A percentile compares a stretch with the other conserved stretches of the same genome.
Evolutionary conservation across 2,888 invertebrate species (phyloP).

Genomic region (Eristalis tenax): DNA sequence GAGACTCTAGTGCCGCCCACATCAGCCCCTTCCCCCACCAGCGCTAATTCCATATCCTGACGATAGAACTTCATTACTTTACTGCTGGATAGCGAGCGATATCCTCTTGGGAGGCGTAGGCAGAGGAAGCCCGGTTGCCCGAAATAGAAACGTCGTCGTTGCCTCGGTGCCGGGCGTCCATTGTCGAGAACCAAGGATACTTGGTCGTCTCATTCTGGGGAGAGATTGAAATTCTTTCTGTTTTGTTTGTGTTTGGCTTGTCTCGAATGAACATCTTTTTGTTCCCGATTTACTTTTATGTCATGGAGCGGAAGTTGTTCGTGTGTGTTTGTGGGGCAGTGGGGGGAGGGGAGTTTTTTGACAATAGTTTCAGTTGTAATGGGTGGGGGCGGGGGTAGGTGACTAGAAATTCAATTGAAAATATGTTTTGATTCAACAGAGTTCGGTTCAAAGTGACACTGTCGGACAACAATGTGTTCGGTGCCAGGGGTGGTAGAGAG

Average conservation of each 20-base stretch:
- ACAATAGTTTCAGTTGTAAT: neutral
- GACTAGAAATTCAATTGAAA: neutral
- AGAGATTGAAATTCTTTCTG: neutral
- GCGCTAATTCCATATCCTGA: neutral
- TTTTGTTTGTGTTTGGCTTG: neutral
- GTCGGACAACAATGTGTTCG: neutral
- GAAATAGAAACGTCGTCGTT: neutral
- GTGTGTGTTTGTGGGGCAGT: neutral
- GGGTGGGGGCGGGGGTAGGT: neutral
- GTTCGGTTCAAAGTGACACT: neutral
- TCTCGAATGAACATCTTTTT: constrained; percentile 17
- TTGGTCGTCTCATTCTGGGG: neutral
- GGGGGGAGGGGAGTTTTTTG: neutral
- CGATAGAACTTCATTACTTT: neutral
- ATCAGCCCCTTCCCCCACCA: neutral
- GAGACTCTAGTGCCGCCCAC: neutral
- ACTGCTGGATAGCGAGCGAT: neutral
- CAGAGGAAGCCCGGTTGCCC: neutral
- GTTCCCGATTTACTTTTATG: constrained; percentile 12
- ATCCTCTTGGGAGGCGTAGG: neutral
- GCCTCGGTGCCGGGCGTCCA: neutral
- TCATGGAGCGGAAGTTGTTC: neutral
- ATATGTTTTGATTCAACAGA: neutral
- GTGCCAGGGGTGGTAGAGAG: neutral
- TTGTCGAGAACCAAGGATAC: neutral